These are phyloP conservation scores for Phanerotoma sp. DNA, from an alignment of 2,888 invertebrate genomes.

Conservation along the genomic window DNA sequence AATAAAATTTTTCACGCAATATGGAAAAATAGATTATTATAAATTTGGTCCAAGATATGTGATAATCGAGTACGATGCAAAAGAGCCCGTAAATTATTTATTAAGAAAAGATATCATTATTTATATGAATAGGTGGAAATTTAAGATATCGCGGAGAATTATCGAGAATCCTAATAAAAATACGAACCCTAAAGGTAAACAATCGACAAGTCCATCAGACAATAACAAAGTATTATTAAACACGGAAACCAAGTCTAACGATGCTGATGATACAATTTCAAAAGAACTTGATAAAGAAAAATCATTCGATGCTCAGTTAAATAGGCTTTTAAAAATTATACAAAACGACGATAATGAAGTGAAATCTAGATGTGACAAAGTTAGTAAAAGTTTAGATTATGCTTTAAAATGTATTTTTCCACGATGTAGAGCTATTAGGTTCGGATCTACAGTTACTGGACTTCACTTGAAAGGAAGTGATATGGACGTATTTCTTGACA, in stretches of 20 bases:
- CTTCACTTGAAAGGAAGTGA: constrained; percentile 71
- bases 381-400: constrained; percentile 32
- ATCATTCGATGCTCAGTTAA: neutral
- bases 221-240: neutral
- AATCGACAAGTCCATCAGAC: too few species aligned
- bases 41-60: constrained; percentile 29
- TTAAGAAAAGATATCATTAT: too few species aligned
- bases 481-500: constrained; percentile 69
- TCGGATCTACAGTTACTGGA: constrained; percentile 75
- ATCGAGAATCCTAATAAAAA: too few species aligned
- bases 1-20: constrained; percentile 37
- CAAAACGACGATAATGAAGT: constrained; percentile 1
- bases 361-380: neutral
- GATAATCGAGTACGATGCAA: constrained; percentile 41
- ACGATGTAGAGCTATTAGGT: constrained; percentile 60
- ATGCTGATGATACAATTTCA: neutral
- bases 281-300: constrained; percentile 2
- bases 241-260: neutral
- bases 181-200: too few species aligned
- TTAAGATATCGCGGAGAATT: neutral
- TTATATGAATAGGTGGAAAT: too few species aligned
- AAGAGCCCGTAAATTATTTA: neutral
- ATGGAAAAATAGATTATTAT: constrained; percentile 39
- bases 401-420: constrained; percentile 43
- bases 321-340: neutral